phyloP scores from a whole-genome alignment of 2,888 invertebrate genomes.

The Cheilosia urbana region DNA sequence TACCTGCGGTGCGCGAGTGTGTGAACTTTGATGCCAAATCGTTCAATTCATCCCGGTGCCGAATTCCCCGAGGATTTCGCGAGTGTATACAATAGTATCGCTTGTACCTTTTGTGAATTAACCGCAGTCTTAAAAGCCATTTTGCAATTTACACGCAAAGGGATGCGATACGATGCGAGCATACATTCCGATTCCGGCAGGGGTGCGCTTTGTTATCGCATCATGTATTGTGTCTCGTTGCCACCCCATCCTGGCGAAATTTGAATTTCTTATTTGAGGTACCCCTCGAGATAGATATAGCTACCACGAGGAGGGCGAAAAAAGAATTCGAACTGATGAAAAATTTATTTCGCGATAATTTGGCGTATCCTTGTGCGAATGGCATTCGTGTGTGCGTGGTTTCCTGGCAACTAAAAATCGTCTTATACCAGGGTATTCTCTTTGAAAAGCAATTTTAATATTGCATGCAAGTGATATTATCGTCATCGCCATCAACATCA shows the following conservation, averaged over 20 bases:
- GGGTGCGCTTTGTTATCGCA: slow-evolving; percentile 65
- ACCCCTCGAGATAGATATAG: not conserved
- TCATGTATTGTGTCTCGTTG: slow-evolving; percentile 52
- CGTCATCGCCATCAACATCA: slow-evolving; percentile 71
- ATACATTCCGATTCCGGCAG: slow-evolving; percentile 18
- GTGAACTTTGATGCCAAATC: slow-evolving; percentile 69
- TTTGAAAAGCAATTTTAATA: slow-evolving; percentile 75
- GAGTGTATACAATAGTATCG: slow-evolving; percentile 31
- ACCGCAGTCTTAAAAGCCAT: slow-evolving; percentile 71
- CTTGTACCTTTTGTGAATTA: slow-evolving; percentile 63
- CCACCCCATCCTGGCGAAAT: slow-evolving; percentile 57
- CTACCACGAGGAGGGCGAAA: slow-evolving; percentile 14
- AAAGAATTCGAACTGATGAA: slow-evolving; percentile 65
- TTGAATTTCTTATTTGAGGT: slow-evolving; percentile 45
- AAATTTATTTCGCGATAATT: slow-evolving; percentile 74
- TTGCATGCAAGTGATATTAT: slow-evolving; percentile 75
- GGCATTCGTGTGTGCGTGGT: slow-evolving; percentile 28
- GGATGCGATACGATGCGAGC: slow-evolving; percentile 12
- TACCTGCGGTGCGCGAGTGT: slow-evolving; percentile 38
- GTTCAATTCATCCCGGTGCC: slow-evolving; percentile 53
- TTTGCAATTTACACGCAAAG: slow-evolving; percentile 61
- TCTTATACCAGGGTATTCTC: slow-evolving; percentile 67
- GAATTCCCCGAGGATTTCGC: slow-evolving; percentile 42
- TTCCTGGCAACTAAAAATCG: slow-evolving; percentile 63
- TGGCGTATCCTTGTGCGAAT: slow-evolving; percentile 38